A percentile compares a stretch with the other conserved stretches of the same genome.
These are phyloP conservation scores for Coelopa pilipes DNA, from an alignment of 2,888 invertebrate genomes.

Conservation along the genomic window DNA sequence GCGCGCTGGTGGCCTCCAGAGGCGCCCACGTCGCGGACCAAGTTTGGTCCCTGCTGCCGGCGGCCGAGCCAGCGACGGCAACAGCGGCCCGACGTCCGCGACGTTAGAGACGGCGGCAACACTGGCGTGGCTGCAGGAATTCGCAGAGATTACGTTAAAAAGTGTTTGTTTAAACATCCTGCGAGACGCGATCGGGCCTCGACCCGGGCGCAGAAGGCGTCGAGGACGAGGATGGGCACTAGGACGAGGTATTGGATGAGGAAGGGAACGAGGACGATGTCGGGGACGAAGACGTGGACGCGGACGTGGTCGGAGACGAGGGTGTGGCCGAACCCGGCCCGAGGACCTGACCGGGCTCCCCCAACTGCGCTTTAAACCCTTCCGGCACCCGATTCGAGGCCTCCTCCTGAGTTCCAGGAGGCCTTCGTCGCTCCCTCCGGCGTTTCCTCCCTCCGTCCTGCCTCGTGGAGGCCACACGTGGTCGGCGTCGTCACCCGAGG, in stretches of 20 bases:
- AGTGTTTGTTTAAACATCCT: constrained; percentile 38
- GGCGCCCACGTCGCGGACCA: constrained; percentile 40
- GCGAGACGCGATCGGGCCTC: constrained; percentile 23
- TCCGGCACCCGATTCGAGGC: constrained; percentile 46
- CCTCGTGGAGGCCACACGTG: neutral
- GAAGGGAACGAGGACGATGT: too few relatives aligned
- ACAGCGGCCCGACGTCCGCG: too few relatives aligned
- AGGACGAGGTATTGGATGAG: too few relatives aligned
- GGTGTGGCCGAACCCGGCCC: too few relatives aligned
- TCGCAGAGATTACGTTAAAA: constrained; percentile 37
- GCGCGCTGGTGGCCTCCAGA: neutral
- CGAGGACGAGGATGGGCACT: too few relatives aligned
- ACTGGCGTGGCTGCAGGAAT: constrained; percentile 3
- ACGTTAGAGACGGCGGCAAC: neutral
- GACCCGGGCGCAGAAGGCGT: constrained; percentile 32
- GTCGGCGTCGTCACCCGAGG: neutral
- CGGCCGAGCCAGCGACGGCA: too few relatives aligned
- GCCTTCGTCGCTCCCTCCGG: neutral
- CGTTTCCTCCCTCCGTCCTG: too few relatives aligned
- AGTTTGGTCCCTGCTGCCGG: constrained; percentile 50
- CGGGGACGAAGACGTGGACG: too few relatives aligned
- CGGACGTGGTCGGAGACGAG: too few relatives aligned
- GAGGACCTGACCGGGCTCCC: constrained; percentile 39
- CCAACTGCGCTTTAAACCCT: constrained; percentile 64
- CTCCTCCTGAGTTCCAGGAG: too few relatives aligned